A percentile compares a stretch with the other conserved stretches of the same genome.
phyloP scores from a whole-genome alignment of 2,113 vertebrate genomes.

The Microcebus ravelobensis region DNA sequence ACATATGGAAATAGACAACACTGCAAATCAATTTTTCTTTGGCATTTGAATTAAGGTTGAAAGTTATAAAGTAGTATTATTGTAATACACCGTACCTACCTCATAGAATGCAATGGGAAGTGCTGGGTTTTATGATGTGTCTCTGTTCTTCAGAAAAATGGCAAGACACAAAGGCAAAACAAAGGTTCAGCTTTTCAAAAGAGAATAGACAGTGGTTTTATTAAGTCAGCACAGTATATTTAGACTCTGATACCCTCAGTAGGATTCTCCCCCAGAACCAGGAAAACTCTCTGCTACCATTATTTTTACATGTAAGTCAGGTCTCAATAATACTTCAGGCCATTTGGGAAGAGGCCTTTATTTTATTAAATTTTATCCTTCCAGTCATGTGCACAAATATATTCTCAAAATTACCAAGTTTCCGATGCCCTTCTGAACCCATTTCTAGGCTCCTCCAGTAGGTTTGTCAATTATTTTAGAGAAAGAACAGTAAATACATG shows the following conservation, averaged over 20 bases:
- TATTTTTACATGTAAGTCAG: background rate
- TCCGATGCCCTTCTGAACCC: slow-evolving; percentile 4
- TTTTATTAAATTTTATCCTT: background rate
- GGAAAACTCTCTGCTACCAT: background rate
- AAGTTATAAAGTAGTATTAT: background rate
- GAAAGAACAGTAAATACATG: background rate
- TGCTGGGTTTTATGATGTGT: background rate
- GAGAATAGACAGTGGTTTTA: background rate
- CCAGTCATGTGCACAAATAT: background rate
- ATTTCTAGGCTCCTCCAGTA: background rate
- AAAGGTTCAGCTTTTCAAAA: slow-evolving; percentile 52
- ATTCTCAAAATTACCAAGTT: background rate
- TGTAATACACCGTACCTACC: slow-evolving; percentile 14
- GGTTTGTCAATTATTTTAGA: background rate
- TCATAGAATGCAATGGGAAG: background rate
- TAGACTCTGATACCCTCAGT: background rate
- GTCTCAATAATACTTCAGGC: background rate
- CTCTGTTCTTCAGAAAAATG: slow-evolving; percentile 46
- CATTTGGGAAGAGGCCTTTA: background rate
- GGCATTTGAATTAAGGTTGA: background rate
- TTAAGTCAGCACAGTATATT: background rate
- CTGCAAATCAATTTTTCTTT: background rate
- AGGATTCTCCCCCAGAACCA: background rate
- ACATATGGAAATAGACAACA: background rate
- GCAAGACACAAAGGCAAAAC: slow-evolving; percentile 41